Base-by-base conservation (phyloP, 2,888 invertebrate species). In the Therioaphis trifolii region DNA sequence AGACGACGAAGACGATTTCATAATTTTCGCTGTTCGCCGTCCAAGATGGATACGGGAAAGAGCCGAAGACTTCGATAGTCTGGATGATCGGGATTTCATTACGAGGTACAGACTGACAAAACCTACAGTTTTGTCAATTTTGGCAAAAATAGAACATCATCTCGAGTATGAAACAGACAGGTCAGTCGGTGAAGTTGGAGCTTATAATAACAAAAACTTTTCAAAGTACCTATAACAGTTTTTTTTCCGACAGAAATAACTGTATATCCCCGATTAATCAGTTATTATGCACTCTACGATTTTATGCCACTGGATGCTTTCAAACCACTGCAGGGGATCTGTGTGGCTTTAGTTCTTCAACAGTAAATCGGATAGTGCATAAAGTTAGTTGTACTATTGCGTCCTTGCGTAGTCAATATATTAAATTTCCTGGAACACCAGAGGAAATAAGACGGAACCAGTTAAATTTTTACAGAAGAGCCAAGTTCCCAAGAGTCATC, bases 341-440 rank as follows among this genome's bases (percentile, higher is more conserved):
- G 43, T 74, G 71, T 58, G 85, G 85, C 35, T 84, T 86, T 7
- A 86, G 86, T 35, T 85, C 79, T 40, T 85, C 86, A n/a, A 86
- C 86, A 61, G 85, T 85, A 40, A 84, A 84, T 52, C 85, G 86
- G 82, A 85, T 87, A 27, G 82, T 86, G n/a, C 85, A 84, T 49
- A 71, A 84, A 55, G 86, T 86, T 7, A 86, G 85, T n/a, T 61
- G n/a, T 68, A 85, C 86, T 58, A 86, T 86, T 85, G 86, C 86
- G 29, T 29, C 72, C 12, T 58, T 86, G 21, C 61, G 84, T 27
- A 58, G 21, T 21, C 55, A 75, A 58, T 75, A 58, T 75, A 58
- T 75, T 58, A n/a, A 21, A 21, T 58, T 86, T 68, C 86, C 86
- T 79, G 21, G 11, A 15, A 74, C 75, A 35, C 63, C 77, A 18